Conservation (phyloP, 2,888 invertebrate genomes). For the Eristalinus aeneus region DNA sequence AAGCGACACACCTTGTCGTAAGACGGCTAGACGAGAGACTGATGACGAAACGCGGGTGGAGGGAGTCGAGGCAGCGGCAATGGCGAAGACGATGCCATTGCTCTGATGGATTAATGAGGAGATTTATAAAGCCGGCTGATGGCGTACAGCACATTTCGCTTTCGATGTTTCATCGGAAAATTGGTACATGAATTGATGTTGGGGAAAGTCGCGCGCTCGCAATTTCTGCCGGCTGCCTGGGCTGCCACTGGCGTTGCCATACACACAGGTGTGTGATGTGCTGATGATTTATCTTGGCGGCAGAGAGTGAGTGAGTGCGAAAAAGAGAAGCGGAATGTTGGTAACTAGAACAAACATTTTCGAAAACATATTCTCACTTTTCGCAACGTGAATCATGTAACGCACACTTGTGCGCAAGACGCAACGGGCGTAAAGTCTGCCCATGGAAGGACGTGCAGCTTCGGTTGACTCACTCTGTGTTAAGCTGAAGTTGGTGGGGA, state of each 20-base stretch:
- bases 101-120: slow-evolving; percentile 62
- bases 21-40: not conserved
- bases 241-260: not conserved
- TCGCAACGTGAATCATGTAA: slow-evolving; percentile 50
- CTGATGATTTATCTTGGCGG: slow-evolving; percentile 45
- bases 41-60: not conserved
- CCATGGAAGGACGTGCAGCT: slow-evolving; percentile 30
- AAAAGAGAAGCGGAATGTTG: slow-evolving; percentile 38
- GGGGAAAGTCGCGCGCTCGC: slow-evolving; percentile 67
- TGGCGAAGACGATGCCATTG: slow-evolving; percentile 25
- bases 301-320: slow-evolving; percentile 62
- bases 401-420: not conserved
- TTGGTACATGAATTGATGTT: slow-evolving; percentile 71
- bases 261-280: slow-evolving; percentile 57
- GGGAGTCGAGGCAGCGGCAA: slow-evolving; percentile 27
- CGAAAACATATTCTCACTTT: slow-evolving; percentile 64
- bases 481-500: not conserved
- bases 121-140: slow-evolving; percentile 39
- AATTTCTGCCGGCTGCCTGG: slow-evolving; percentile 21
- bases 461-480: slow-evolving; percentile 12
- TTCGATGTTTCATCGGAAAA: slow-evolving; percentile 69
- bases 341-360: slow-evolving; percentile 56
- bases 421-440: too few species aligned
- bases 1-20: slow-evolving; percentile 28
- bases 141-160: slow-evolving; percentile 59